Base-by-base conservation (phyloP, 2,797 vertebrate genomes). In the Labeo calbasu region DNA sequence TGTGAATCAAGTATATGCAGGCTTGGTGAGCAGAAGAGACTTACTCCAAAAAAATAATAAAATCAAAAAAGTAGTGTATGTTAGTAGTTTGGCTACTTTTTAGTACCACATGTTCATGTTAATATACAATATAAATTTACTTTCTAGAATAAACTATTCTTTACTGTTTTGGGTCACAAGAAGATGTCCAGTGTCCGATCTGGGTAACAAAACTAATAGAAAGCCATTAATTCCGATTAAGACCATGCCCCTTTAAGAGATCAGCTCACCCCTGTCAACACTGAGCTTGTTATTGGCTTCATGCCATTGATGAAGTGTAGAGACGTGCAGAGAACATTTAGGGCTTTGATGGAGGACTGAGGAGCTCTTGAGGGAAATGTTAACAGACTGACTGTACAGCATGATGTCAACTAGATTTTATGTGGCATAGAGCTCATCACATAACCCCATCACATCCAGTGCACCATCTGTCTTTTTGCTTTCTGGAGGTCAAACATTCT, bases 401-500 rank as follows among this genome's bases (percentile, higher is more conserved):
- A 75, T 50, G 11, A 73, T 86, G 86, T 84, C 84, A 83, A 85
- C 70, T 82, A 81, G 77, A 85, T 75, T 70, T 85, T 57, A 68
- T 40, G 68, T 66, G 72, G 78, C 80, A 87, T 85, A 80, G 68
- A 81, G 72, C 84, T 83, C 63, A 79, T 89, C 80, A 70, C 75
- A 86, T 86, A 82, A 69, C 83, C 85, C 78, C 77, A 68, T 77
- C 69, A 84, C 76, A 63, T 82, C 71, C 36, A 78, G 63, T 57
- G 51, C 21, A 48, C 85, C 85, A 86, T 89, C 85, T 89, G 88
- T 84, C 79, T 68, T 78, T 69, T 77, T 81, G 51, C 46, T 32
- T 77, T 76, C 77, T 86, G 61, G 79, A 83, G 80, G 85, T 84
- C 85, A 88, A 63, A 76, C 25, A 12, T 63, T 77, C 48, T 77